A percentile compares a stretch with the other conserved stretches of the same genome.
These are phyloP conservation scores for Dryas iulia DNA, from an alignment of 1,140 invertebrate species.

Conservation along the genomic window DNA sequence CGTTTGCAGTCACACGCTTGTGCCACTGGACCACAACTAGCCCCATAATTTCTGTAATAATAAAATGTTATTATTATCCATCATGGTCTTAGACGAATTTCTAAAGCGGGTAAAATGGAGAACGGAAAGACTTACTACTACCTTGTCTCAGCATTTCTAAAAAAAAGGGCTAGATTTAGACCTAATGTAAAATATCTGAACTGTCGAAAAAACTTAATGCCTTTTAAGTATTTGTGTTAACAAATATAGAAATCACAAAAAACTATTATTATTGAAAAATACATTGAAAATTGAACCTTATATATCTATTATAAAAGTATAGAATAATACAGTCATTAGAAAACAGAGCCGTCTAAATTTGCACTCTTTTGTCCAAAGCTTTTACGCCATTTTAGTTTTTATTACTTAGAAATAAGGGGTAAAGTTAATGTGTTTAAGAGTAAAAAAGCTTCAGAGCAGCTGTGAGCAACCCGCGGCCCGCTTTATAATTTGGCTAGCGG, in stretches of 20 bases:
- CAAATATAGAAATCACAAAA: neutral
- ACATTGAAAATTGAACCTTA: neutral
- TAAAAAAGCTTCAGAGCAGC: conserved; percentile 11
- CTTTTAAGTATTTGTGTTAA: conserved; percentile 10
- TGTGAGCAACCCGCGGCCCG: no score
- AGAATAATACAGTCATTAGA: neutral
- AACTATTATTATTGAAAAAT: conserved; percentile 16
- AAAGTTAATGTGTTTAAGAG: neutral
- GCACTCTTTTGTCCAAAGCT: neutral
- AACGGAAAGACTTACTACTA: no score
- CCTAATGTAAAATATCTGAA: neutral
- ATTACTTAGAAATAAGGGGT: neutral
- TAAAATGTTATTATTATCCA: no score
- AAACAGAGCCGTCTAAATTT: neutral
- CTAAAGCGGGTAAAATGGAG: no score
- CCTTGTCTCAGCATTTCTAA: no score
- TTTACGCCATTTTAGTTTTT: neutral
- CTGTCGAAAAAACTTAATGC: neutral
- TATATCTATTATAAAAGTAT: neutral
- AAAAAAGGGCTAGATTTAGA: neutral
- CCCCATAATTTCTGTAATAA: no score
- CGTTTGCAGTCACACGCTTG: no score
- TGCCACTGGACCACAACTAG: no score
- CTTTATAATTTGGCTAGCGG: no score
- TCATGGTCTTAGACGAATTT: no score